These are phyloP conservation scores for Apis dorsata DNA, from an alignment of 1,140 invertebrate genomes.

Conservation along the genomic window DNA sequence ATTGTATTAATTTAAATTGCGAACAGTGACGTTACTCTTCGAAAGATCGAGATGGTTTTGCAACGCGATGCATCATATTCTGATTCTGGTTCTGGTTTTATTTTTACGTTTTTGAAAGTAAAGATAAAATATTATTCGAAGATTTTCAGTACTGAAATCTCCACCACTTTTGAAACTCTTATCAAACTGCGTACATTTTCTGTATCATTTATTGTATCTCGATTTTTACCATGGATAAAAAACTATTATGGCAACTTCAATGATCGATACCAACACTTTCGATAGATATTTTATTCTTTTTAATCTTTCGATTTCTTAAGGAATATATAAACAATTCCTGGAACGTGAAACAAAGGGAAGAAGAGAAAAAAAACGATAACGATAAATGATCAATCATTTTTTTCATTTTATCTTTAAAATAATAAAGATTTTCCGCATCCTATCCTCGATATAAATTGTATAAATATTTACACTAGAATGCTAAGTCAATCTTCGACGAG, in stretches of 20 bases:
- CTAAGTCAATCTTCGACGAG: not conserved
- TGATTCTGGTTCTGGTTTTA: not conserved
- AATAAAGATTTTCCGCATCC: conserved; percentile 55
- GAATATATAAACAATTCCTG: no score
- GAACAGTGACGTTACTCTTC: not conserved
- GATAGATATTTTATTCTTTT: conserved; percentile 5
- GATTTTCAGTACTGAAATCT: no score
- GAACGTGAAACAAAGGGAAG: conserved; percentile 23
- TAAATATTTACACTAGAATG: conserved; percentile 50
- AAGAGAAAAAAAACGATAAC: conserved; percentile 5
- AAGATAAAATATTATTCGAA: no score
- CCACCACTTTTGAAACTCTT: no score
- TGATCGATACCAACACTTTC: not conserved
- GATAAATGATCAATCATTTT: not conserved
- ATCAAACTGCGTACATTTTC: no score
- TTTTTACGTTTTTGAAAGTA: not conserved
- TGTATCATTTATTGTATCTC: no score
- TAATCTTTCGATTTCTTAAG: no score
- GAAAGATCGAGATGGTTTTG: not conserved
- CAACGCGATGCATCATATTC: not conserved
- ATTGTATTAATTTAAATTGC: conserved; percentile 7
- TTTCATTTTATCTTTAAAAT: conserved; percentile 49
- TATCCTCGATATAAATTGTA: conserved; percentile 32
- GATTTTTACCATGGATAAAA: not conserved
- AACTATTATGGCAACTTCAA: not conserved